phyloP scores from a whole-genome alignment of 2,888 invertebrate species.

The Netelia inedita region DNA sequence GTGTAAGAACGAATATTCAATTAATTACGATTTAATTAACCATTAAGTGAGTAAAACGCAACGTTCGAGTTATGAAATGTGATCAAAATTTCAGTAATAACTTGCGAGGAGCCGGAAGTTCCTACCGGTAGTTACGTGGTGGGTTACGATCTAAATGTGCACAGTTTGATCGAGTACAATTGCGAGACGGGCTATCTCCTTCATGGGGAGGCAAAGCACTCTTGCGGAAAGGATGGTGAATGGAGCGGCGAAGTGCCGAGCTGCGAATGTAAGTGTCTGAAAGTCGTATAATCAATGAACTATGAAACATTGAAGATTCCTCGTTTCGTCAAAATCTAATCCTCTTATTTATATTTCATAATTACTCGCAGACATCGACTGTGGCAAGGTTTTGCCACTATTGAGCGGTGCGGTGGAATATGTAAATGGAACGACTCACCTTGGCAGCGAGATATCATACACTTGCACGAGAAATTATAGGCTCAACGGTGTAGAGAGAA shows the following conservation, averaged over 20 bases:
- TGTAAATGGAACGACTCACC: constrained; percentile 91
- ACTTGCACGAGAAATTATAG: constrained; percentile 93
- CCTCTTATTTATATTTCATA: not conserved
- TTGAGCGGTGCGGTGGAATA: constrained; percentile 92
- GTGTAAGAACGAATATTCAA: constrained; percentile 85
- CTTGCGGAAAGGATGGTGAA: constrained; percentile 92
- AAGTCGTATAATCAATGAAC: not conserved
- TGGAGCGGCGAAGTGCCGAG: constrained; percentile 94
- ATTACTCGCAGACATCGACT: constrained; percentile 91
- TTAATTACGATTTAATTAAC: no score
- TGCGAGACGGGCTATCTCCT: constrained; percentile 94
- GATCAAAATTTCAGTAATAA: constrained; percentile 88
- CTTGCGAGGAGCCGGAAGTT: constrained; percentile 94
- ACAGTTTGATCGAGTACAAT: constrained; percentile 94
- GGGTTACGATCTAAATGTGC: constrained; percentile 95
- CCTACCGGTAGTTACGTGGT: constrained; percentile 95
- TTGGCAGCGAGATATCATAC: constrained; percentile 93
- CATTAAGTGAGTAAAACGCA: no score
- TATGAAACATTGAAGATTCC: not conserved
- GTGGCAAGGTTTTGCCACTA: constrained; percentile 93
- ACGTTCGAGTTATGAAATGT: no score
- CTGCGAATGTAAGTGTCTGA: constrained; percentile 91
- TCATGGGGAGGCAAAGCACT: constrained; percentile 90
- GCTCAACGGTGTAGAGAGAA: constrained; percentile 90
- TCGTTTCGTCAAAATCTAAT: no score